Base-by-base conservation (phyloP, 2,888 invertebrate species). In the Eupithecia subfuscata region DNA sequence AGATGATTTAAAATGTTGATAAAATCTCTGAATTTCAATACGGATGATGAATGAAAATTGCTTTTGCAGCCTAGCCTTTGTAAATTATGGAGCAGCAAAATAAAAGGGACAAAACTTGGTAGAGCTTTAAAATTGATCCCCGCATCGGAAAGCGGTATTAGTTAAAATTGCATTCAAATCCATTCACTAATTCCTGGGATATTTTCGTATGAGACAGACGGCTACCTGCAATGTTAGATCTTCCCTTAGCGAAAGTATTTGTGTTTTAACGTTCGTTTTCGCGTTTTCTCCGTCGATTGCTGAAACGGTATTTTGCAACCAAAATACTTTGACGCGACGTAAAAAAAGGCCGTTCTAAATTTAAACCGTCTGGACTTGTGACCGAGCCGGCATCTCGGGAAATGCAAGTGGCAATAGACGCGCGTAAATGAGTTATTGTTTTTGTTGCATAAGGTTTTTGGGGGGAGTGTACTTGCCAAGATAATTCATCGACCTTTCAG, bases 301-400 rank as follows among this genome's bases (percentile, higher is more conserved):
- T 79, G 84, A 85, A 87, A 86, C 85, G 85, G 85, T 89, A 88
- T 90, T 90, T 89, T 89, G 90, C 88, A 90, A 90, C 90, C 85
- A 85, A 82, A 91, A 91, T 90, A 91, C 88, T 87, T 82, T 85
- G 83, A 82, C 84, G 83, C 84, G 88, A 87, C 86, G 87, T 87
- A 90, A 91, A 86, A 90, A 90, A 88, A 84, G 80, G 84, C 81
- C 80, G 80, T 79, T 87, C 90, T 91, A 90, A 87, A 89, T 89
- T 87, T 91, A 90, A 82, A 80, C 77, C 82, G 90, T 88, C 89
- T 89, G 86, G 86, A 83, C 80, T 82, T 83, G 83, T 85, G 86
- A 83, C 87, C 83, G 86, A 84, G 82, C 82, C 81, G 82, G 80
- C 82, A 81, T 84, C 85, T 83, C 82, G 81, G 83, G 80, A 83